Base-by-base conservation (phyloP, 1,140 invertebrate genomes). In the Ylistrum balloti region DNA sequence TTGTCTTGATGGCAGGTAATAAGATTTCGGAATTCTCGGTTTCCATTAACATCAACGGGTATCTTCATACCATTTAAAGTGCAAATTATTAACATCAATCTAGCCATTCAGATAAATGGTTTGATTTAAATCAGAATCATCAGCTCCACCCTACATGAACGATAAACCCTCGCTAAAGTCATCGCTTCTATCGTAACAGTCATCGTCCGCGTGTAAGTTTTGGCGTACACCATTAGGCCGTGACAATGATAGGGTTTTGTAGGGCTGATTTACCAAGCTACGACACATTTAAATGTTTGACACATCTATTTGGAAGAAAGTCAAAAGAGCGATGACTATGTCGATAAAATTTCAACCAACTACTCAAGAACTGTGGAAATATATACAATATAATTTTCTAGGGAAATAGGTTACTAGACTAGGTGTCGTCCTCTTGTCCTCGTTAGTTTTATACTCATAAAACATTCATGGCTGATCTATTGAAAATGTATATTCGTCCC, bases 1-100 rank as follows among this genome's bases (percentile, higher is more conserved):
- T 74, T 74, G 9, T 74, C 56, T n/a, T 74, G 22, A n/a, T 74
- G 56, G 28, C 56, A 28, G 56, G 56, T 74, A 74, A 74, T 74
- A 74, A 74, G 56, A 28, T 74, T 74, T 74, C 1, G 56, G 22
- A 28, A 28, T 28, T 74, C 22, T 74, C 56, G 28, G 56, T 74
- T 74, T 74, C 56, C 56, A 74, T 74, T 74, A 74, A 74, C 56
- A 74, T 74, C 56, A 28, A n/a, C 56, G 5, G n/a, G 56, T 28
- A 74, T 74, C 56, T 74, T 74, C n/a, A 74, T 74, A 74, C 56
- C 56, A 74, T 74, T 74, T 74, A 74, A 74, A 74, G 56, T 74
- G 56, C 56, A 74, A 74, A 74, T 74, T 74, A 74, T 74, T 74
- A 74, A 74, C 56, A 74, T 74, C 56, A 74, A 74, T 74, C 56